These are phyloP conservation scores for Steinernema feltiae DNA, from an alignment of 1,140 invertebrate species.

Conservation along the genomic window DNA sequence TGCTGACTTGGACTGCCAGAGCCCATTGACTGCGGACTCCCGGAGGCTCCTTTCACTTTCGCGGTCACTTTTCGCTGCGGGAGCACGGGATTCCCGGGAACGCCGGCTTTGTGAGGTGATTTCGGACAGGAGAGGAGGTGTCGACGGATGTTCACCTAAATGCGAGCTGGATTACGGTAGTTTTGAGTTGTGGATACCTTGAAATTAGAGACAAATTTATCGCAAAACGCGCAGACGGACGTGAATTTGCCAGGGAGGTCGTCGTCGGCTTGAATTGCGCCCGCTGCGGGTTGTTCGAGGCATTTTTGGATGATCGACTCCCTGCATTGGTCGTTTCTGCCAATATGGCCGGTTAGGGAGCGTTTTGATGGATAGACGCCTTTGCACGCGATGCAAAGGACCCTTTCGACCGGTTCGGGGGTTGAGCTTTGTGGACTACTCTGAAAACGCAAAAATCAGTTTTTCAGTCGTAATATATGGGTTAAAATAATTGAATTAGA, in stretches of 20 bases:
- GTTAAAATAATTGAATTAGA: too few relatives aligned
- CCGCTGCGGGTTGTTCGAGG: constrained; percentile 34
- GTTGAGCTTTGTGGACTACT: background rate
- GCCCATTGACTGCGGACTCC: background rate
- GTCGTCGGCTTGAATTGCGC: background rate
- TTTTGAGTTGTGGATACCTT: constrained; percentile 26
- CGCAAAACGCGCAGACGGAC: constrained; percentile 47
- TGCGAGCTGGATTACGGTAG: background rate
- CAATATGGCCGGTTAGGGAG: constrained; percentile 45
- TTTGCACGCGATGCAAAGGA: constrained; percentile 46
- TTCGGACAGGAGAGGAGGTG: constrained; percentile 42
- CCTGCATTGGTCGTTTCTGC: constrained; percentile 43
- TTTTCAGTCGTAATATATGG: too few relatives aligned
- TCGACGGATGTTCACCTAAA: constrained; percentile 47
- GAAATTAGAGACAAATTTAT: constrained; percentile 49
- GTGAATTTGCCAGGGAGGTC: constrained; percentile 24
- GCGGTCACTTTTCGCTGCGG: background rate
- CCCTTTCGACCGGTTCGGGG: constrained; percentile 27
- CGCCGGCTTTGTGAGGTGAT: background rate
- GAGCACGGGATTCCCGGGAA: background rate
- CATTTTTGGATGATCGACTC: constrained; percentile 46
- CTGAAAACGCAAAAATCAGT: background rate
- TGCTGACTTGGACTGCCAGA: background rate
- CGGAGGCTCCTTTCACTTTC: background rate
- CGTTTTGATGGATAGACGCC: constrained; percentile 40